These are phyloP conservation scores for Clarias platycephalus DNA, from an alignment of 2,797 vertebrate genomes.

Conservation along the genomic window DNA sequence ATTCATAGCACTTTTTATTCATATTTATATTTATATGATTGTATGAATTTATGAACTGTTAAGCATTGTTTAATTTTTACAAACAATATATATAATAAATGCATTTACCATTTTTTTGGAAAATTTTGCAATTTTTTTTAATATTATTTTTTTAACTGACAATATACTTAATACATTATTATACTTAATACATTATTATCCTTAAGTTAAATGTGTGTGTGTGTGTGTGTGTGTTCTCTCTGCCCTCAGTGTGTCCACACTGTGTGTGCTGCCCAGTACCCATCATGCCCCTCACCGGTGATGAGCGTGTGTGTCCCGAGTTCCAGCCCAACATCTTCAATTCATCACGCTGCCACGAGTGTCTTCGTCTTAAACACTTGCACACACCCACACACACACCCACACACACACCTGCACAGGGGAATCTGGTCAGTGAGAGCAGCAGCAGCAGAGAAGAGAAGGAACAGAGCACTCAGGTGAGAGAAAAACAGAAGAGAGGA, in stretches of 20 bases:
- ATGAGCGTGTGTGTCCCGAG: slow-evolving; percentile 72
- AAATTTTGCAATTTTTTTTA: neutral
- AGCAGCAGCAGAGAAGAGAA: slow-evolving; percentile 59
- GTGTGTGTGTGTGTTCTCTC: neutral
- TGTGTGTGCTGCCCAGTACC: slow-evolving; percentile 50
- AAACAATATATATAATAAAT: too few relatives aligned
- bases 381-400: slow-evolving; percentile 57
- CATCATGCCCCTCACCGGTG: slow-evolving; percentile 72
- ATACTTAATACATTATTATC: neutral
- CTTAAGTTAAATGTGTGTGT: neutral
- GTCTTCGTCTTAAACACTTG: slow-evolving; percentile 75
- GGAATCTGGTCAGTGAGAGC: slow-evolving; percentile 43
- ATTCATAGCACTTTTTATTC: neutral
- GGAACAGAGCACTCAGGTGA: slow-evolving; percentile 71
- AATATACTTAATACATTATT: neutral
- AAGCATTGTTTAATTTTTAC: neutral
- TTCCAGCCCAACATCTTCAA: slow-evolving; percentile 85
- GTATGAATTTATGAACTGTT: neutral
- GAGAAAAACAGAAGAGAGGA: slow-evolving; percentile 35
- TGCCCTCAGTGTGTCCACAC: slow-evolving; percentile 41
- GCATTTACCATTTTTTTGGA: too few relatives aligned
- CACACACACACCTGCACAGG: slow-evolving; percentile 19
- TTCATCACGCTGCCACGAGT: slow-evolving; percentile 82
- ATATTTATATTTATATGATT: neutral
- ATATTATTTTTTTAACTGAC: neutral